Evolutionary conservation across 2,113 vertebrate genomes (phyloP).

Genomic region (Tinamus guttatus): DNA sequence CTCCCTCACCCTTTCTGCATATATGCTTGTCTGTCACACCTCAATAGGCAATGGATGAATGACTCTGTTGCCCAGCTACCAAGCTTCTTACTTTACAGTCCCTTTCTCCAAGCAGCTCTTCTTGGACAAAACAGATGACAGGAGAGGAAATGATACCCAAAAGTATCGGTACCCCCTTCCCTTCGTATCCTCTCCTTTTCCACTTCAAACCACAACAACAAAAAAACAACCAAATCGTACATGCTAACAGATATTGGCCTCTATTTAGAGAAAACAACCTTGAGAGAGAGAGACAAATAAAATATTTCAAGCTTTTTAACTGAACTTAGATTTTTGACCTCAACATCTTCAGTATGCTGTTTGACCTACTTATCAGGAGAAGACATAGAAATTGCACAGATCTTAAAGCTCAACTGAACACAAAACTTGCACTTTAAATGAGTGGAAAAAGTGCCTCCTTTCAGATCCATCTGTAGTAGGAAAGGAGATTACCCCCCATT

Average conservation of each 20-base stretch:
- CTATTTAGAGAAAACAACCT: neutral
- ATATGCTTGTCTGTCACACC: neutral
- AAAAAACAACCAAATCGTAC: neutral
- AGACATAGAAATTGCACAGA: neutral
- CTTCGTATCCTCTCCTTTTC: neutral
- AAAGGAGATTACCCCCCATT: neutral
- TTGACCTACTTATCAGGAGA: neutral
- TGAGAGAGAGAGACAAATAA: neutral
- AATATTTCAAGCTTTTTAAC: neutral
- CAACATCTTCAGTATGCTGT: neutral
- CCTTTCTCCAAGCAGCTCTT: neutral
- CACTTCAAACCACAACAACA: neutral
- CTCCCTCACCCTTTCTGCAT: too few species aligned
- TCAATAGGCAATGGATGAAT: neutral
- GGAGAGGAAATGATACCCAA: neutral
- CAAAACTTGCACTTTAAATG: neutral
- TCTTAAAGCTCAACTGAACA: neutral
- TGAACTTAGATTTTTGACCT: neutral
- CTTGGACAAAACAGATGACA: neutral
- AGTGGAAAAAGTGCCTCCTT: neutral
- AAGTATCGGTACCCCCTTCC: neutral
- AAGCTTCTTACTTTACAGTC: neutral
- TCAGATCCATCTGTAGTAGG: neutral
- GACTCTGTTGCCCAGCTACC: neutral
- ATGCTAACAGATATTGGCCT: fast-evolving